phyloP scores from a whole-genome alignment of 2,113 vertebrate genomes.

The Vidua macroura region DNA sequence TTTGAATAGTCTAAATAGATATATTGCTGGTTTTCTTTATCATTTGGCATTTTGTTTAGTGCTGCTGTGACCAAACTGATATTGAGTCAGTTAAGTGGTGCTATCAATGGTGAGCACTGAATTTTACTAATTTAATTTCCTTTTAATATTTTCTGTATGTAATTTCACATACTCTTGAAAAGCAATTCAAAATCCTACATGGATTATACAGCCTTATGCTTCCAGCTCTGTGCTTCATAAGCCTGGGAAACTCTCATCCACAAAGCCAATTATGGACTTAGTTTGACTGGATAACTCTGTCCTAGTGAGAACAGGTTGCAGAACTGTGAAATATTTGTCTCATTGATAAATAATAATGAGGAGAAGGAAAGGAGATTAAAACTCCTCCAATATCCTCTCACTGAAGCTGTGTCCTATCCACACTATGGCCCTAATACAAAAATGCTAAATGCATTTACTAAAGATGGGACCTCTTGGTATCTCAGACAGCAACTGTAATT shows the following conservation, averaged over 20 bases:
- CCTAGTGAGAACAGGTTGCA: background rate
- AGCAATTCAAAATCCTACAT: background rate
- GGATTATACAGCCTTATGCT: background rate
- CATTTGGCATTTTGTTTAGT: background rate
- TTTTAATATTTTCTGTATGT: background rate
- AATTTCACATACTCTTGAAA: background rate
- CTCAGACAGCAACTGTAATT: background rate
- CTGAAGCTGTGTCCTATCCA: background rate
- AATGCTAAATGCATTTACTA: background rate
- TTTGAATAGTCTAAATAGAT: background rate
- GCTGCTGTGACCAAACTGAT: background rate
- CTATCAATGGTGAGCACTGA: background rate
- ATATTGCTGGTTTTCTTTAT: background rate
- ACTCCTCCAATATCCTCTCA: background rate
- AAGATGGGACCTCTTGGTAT: background rate
- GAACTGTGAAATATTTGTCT: background rate
- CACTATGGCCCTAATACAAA: background rate
- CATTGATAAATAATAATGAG: background rate
- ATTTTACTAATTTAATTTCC: background rate
- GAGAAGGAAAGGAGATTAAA: background rate
- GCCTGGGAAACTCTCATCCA: background rate
- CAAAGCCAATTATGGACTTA: fast-evolving
- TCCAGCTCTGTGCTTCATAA: background rate
- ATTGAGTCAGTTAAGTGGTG: background rate
- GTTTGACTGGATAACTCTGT: background rate